Base-by-base conservation (phyloP, 2,888 invertebrate species). In the Pasiphila rectangulata region DNA sequence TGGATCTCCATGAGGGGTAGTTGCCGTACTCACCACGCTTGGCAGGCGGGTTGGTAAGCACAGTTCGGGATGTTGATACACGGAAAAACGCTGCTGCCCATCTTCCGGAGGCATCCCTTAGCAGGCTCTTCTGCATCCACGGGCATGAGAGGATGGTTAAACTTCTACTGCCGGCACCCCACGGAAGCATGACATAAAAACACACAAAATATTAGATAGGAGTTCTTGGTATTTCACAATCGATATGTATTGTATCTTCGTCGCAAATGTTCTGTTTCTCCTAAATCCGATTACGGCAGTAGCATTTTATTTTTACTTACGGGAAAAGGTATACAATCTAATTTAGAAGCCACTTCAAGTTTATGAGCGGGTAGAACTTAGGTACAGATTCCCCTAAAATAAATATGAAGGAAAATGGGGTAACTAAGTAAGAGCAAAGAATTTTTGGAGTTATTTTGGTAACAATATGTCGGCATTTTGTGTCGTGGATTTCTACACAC, bases 311-410 rank as follows among this genome's bases (percentile, higher is more conserved):
- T 35, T 45, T 39, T 48, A 34, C 34, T 39, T 27, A 38, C 37
- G 20, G 30, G 44, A 46, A 54, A 47, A 45, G 46, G 41, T 44
- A 47, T 39, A 48, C 54, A 56, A 52, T 48, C 50, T 56, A 49
- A 58, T 58, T 56, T 52, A 37, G 54, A 24, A 50, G 39, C 43
- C 48, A 54, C 54, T 54, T 46, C 45, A 44, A 49, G 29, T 43
- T 49, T 53, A 55, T 51, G 34, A 35, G 24, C 6, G 29, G 13
- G 38, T 42, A 49, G 15, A 43, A 43, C 29, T 38, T 42, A 32
- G 32, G 32, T 32, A 17, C 10, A 17, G 17, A 30, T 30, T 30
- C 32, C 17, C 17, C 9, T 32, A 6, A 32, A 13, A 12, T 36
- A 36, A 24, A 44, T 13, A 20, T 29, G 4, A 13, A 16, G 7